phyloP scores from a whole-genome alignment of 92 coral and sea anemone genomes.

The Porites lobata region DNA sequence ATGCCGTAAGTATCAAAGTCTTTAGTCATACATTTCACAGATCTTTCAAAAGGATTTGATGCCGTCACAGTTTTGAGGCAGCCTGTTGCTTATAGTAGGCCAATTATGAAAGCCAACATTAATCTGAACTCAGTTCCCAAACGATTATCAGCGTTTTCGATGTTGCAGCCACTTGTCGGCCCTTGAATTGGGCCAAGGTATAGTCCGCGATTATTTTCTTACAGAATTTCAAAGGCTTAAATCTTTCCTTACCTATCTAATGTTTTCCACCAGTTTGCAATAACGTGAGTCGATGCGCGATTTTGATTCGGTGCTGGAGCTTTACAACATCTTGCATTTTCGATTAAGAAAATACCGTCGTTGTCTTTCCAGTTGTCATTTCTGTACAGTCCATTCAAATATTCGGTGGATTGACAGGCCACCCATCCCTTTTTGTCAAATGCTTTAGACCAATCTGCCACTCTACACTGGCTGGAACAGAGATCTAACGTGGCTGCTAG shows the following conservation, averaged over 20 bases:
- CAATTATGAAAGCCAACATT: too few relatives aligned
- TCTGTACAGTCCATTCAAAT: conserved; percentile 66
- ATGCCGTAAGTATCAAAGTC: too few relatives aligned
- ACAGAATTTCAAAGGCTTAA: too few relatives aligned
- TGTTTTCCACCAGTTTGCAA: conserved; percentile 65
- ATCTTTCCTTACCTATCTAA: conserved; percentile 53
- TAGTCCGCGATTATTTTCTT: too few relatives aligned
- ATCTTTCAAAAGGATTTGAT: too few relatives aligned
- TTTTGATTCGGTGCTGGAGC: conserved; percentile 58
- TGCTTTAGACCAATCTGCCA: conserved; percentile 59
- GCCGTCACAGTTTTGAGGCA: too few relatives aligned
- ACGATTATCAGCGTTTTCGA: too few relatives aligned
- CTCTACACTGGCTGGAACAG: conserved; percentile 32
- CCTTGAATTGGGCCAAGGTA: too few relatives aligned
- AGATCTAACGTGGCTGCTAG: background rate
- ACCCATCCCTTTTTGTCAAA: conserved; percentile 69
- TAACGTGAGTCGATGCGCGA: conserved; percentile 50
- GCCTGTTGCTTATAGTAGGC: too few relatives aligned
- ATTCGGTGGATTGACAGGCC: conserved; percentile 48
- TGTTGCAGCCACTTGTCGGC: too few relatives aligned
- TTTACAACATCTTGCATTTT: conserved; percentile 61
- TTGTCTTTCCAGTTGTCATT: background rate
- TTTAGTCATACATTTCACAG: too few relatives aligned
- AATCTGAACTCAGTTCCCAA: too few relatives aligned
- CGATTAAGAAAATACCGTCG: conserved; percentile 56